phyloP scores from a whole-genome alignment of 2,797 vertebrate genomes.

The Acanthiza pusilla region DNA sequence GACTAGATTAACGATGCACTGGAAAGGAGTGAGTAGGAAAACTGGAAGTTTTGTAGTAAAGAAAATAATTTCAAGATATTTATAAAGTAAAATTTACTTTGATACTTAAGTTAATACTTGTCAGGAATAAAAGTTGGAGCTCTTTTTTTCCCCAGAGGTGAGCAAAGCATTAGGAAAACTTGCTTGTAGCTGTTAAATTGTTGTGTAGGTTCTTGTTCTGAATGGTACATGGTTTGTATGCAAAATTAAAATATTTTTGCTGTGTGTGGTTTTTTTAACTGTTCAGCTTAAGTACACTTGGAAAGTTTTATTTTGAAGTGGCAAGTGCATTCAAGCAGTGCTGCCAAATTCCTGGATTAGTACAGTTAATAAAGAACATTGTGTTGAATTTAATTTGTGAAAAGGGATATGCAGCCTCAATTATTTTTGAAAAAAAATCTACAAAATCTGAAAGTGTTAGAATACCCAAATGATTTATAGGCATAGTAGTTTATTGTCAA shows the following conservation, averaged over 20 bases:
- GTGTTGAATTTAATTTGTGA: neutral
- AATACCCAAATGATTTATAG: neutral
- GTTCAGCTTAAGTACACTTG: neutral
- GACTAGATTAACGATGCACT: neutral
- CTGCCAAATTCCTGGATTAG: constrained; percentile 13
- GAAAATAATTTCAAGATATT: neutral
- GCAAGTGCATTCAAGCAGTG: neutral
- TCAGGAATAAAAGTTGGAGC: neutral
- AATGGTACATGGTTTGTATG: neutral
- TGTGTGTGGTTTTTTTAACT: neutral
- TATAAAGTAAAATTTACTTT: neutral
- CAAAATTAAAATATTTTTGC: neutral
- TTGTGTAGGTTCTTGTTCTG: neutral
- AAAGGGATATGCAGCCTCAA: neutral
- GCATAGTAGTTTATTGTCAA: neutral
- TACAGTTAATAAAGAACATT: neutral
- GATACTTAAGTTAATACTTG: neutral
- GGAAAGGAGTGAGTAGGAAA: neutral
- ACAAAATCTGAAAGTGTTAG: neutral
- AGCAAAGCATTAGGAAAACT: neutral
- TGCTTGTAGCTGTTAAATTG: neutral
- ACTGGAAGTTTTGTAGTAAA: neutral
- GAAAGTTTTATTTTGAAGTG: neutral
- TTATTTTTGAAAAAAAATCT: neutral
- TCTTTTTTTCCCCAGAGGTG: neutral